These are phyloP conservation scores for Anastrepha ludens DNA, from an alignment of 1,140 invertebrate genomes.

Conservation along the genomic window DNA sequence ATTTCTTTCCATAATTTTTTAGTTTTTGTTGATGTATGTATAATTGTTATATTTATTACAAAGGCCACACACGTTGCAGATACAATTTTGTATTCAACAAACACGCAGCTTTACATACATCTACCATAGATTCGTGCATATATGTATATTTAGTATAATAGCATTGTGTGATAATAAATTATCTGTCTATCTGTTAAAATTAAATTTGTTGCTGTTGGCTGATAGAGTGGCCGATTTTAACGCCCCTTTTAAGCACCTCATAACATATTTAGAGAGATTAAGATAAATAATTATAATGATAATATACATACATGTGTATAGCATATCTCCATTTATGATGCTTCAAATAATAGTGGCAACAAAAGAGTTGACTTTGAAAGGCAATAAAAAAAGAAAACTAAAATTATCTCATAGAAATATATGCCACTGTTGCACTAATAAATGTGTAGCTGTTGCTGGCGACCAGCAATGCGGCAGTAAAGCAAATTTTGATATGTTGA, in stretches of 20 bases:
- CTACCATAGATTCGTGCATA: too few relatives aligned
- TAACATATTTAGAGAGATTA: not conserved
- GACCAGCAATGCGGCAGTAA: constrained; percentile 1
- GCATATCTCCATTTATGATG: not conserved
- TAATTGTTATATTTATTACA: too few relatives aligned
- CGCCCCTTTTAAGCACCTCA: constrained; percentile 26
- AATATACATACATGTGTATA: not conserved
- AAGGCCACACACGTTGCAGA: too few relatives aligned
- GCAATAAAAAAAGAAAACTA: not conserved
- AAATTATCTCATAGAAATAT: not conserved
- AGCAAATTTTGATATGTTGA: not conserved
- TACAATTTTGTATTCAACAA: too few relatives aligned
- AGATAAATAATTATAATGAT: not conserved
- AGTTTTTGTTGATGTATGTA: too few relatives aligned
- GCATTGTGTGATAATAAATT: not conserved
- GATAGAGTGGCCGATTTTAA: not conserved
- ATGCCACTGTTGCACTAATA: not conserved
- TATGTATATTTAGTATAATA: too few relatives aligned
- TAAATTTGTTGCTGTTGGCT: not conserved
- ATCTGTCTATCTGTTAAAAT: constrained; percentile 6
- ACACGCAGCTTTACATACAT: too few relatives aligned
- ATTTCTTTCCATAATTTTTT: too few relatives aligned
- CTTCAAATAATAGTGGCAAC: not conserved
- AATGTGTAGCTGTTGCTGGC: not conserved
- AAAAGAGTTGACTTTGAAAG: not conserved